phyloP scores from a whole-genome alignment of 2,888 invertebrate species.

The Rhabditophanes sp. region DNA sequence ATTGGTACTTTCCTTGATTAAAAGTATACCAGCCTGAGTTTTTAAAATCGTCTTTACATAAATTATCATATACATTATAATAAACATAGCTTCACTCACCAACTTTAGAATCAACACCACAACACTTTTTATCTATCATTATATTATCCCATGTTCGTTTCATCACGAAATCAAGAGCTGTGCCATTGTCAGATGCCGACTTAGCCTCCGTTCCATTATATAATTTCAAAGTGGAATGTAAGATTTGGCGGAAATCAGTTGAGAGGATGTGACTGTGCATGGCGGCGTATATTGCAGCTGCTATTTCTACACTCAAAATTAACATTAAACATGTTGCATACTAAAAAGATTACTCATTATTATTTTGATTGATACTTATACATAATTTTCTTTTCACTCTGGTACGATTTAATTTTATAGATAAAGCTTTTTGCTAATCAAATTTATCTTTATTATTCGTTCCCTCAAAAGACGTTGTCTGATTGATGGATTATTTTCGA shows the following conservation, averaged over 20 bases:
- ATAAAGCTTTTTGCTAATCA: too few species aligned
- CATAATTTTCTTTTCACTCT: not conserved
- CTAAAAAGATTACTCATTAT: slow-evolving; percentile 15
- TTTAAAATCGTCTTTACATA: not conserved
- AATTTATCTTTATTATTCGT: too few species aligned
- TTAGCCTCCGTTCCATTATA: slow-evolving; percentile 44
- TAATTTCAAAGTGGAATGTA: slow-evolving; percentile 33
- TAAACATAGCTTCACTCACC: slow-evolving; percentile 22
- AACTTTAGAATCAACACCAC: slow-evolving; percentile 39
- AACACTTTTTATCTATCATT: slow-evolving; percentile 40
- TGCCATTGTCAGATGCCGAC: slow-evolving; percentile 7
- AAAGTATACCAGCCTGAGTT: slow-evolving; percentile 20
- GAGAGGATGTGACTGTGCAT: slow-evolving; percentile 40
- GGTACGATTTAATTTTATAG: too few species aligned
- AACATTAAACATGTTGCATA: slow-evolving; percentile 41
- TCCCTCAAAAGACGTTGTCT: too few species aligned
- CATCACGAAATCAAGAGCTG: slow-evolving; percentile 20
- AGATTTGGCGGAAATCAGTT: slow-evolving; percentile 39
- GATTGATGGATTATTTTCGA: too few species aligned
- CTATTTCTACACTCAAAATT: slow-evolving; percentile 40
- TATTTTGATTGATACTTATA: not conserved
- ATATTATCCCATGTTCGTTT: slow-evolving; percentile 42
- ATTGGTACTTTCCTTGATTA: slow-evolving; percentile 21
- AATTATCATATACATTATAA: not conserved
- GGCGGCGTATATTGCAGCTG: slow-evolving; percentile 40